Evolutionary conservation across 1,140 invertebrate genomes (phyloP).

Genomic region (Saccostrea glomerata): DNA sequence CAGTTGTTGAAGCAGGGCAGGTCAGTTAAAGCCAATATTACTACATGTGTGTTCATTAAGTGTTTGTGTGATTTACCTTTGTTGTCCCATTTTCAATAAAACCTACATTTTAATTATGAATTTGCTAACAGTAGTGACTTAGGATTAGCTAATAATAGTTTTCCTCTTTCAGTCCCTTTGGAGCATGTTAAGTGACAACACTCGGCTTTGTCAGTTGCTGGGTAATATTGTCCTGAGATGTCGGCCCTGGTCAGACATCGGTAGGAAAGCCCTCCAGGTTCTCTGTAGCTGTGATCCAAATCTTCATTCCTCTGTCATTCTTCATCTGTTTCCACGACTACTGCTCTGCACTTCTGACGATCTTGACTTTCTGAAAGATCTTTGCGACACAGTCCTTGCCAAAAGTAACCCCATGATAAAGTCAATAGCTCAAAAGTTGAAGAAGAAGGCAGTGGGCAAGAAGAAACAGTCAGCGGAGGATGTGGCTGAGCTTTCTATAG

Average conservation of each 20-base stretch:
- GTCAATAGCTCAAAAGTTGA: constrained; percentile 10
- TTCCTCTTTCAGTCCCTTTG: background rate
- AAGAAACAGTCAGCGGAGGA: background rate
- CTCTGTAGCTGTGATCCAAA: constrained; percentile 35
- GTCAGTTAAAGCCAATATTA: constrained; percentile 54
- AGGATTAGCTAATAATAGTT: background rate
- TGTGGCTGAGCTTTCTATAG: background rate
- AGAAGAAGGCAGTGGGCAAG: constrained; percentile 7
- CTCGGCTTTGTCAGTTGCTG: background rate
- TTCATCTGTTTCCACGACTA: constrained; percentile 29
- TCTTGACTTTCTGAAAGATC: constrained; percentile 38
- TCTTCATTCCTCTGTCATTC: background rate
- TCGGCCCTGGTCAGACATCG: constrained; percentile 1
- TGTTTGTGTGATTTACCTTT: too few relatives aligned
- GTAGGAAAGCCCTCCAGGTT: constrained; percentile 3
- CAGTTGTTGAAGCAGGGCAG: constrained; percentile 62
- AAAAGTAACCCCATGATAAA: constrained; percentile 39
- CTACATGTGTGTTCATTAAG: too few relatives aligned
- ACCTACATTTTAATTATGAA: too few relatives aligned
- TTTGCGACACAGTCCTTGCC: constrained; percentile 38
- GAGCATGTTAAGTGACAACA: background rate
- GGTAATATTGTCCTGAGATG: background rate
- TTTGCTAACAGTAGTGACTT: background rate
- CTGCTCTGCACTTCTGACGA: constrained; percentile 8
- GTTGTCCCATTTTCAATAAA: too few relatives aligned